phyloP scores from a whole-genome alignment of 2,113 vertebrate species.

The Potamarius usumacintae region DNA sequence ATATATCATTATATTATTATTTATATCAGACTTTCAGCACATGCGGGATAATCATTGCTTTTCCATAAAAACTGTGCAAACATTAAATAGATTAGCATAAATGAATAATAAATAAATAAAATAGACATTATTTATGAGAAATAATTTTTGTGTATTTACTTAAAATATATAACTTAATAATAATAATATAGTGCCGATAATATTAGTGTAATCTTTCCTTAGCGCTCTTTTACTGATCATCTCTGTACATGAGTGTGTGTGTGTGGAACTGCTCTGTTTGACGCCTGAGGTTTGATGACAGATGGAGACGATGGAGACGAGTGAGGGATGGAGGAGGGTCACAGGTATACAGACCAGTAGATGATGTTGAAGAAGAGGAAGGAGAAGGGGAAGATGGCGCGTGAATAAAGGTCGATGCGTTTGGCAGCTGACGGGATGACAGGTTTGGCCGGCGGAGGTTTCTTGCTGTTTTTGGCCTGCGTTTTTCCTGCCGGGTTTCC shows the following conservation, averaged over 20 bases:
- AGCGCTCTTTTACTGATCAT: background rate
- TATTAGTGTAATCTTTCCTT: background rate
- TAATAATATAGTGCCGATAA: background rate
- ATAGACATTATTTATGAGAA: background rate
- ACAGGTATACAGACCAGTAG: slow-evolving; percentile 99
- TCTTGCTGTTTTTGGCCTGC: slow-evolving; percentile 91
- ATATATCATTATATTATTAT: slow-evolving; percentile 56
- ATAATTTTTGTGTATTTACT: slow-evolving; percentile 25
- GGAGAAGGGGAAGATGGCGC: slow-evolving; percentile 95
- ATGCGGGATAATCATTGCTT: slow-evolving; percentile 65
- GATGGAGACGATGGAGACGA: background rate
- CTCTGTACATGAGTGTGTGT: slow-evolving; percentile 17
- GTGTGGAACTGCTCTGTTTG: slow-evolving; percentile 36
- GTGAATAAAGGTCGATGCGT: slow-evolving; percentile 90
- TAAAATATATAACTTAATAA: slow-evolving; percentile 1
- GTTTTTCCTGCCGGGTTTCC: slow-evolving; percentile 80
- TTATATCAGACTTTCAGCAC: slow-evolving; percentile 58
- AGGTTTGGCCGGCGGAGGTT: slow-evolving; percentile 89
- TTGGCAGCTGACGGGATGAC: slow-evolving; percentile 97
- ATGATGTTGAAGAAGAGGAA: slow-evolving; percentile 99
- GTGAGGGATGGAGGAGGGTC: slow-evolving; percentile 60
- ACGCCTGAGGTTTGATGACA: slow-evolving; percentile 32
- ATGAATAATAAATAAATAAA: background rate
- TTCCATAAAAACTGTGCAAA: slow-evolving; percentile 51
- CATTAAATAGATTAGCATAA: slow-evolving; percentile 48